Conservation (phyloP, 2,797 vertebrate genomes). For the Fratercula arctica region DNA sequence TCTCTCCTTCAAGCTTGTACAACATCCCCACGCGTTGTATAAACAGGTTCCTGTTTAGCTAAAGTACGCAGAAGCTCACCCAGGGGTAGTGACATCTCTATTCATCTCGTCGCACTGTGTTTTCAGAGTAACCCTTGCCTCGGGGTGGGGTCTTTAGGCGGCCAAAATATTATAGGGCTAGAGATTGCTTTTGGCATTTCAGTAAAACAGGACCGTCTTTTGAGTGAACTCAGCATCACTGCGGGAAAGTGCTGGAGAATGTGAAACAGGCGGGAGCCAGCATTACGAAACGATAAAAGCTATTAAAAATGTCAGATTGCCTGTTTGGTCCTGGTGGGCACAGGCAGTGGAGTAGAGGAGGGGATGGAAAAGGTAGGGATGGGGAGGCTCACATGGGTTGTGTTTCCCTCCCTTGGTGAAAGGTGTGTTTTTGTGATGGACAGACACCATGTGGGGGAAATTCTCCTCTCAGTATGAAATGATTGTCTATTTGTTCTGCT, state of each 20-base stretch:
- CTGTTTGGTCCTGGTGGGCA: neutral
- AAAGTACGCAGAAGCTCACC: neutral
- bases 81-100: neutral
- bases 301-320: constrained; percentile 32
- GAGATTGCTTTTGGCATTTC: constrained; percentile 36
- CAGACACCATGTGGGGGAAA: constrained; percentile 20
- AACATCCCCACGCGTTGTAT: neutral
- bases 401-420: neutral
- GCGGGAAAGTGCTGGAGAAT: neutral
- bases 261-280: neutral
- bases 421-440: constrained; percentile 7
- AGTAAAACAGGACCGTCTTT: neutral
- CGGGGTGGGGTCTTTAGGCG: constrained; percentile 20
- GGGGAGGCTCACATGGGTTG: neutral
- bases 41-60: neutral
- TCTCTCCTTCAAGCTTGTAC: neutral
- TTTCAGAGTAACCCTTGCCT: neutral
- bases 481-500: constrained; percentile 67
- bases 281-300: neutral
- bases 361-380: neutral
- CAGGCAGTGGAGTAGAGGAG: neutral
- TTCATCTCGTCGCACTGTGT: neutral
- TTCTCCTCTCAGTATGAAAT: constrained; percentile 57
- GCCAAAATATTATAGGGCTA: neutral
- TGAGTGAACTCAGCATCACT: neutral